These are phyloP conservation scores for Gallinago paraguaiae DNA, from an alignment of 2,113 vertebrate species.

Conservation along the genomic window DNA sequence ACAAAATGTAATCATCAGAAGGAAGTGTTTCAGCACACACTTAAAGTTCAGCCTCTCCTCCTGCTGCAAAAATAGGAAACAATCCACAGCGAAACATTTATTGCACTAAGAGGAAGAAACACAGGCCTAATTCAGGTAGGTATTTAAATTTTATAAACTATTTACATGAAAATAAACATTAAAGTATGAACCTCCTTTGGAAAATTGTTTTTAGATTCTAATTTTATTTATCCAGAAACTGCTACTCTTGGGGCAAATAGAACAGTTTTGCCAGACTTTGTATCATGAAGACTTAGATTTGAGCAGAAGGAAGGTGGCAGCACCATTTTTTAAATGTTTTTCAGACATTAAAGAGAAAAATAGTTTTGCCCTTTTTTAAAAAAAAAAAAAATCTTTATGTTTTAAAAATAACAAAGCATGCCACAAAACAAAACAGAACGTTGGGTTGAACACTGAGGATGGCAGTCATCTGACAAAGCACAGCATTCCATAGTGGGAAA, in stretches of 20 bases:
- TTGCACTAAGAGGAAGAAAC: background rate
- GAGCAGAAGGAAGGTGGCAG: background rate
- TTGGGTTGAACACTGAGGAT: background rate
- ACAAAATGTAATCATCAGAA: background rate
- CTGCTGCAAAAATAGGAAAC: background rate
- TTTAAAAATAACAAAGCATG: background rate
- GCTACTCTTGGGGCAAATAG: background rate
- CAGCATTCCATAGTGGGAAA: background rate
- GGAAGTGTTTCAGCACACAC: background rate
- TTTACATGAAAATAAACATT: background rate
- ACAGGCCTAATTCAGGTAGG: background rate
- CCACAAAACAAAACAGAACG: background rate
- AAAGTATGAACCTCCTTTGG: background rate
- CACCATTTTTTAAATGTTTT: background rate
- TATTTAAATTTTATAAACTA: background rate
- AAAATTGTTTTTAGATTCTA: background rate
- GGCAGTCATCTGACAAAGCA: background rate
- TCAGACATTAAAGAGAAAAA: background rate
- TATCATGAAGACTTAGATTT: background rate
- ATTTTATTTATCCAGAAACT: background rate
- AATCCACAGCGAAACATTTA: background rate
- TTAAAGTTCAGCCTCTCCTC: background rate
- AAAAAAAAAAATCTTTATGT: background rate
- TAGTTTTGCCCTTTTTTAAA: background rate
- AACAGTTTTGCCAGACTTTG: background rate